Conservation (phyloP, 2,113 vertebrate species). For the Malurus cyaneus region DNA sequence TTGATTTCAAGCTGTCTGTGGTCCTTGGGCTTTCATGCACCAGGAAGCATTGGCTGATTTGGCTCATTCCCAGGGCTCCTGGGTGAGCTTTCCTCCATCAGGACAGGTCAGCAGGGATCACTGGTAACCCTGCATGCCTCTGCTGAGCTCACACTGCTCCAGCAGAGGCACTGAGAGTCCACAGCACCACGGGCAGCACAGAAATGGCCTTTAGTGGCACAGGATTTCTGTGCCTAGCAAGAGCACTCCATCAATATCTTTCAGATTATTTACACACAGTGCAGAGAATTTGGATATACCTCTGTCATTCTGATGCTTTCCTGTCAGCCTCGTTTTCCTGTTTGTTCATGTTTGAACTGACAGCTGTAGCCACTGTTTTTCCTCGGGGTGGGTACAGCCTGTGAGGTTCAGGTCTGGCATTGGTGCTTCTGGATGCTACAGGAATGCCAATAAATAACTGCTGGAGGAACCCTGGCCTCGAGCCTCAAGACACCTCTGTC, state of each 20-base stretch:
- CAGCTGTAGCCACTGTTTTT: not conserved
- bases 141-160: not conserved
- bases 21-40: not conserved
- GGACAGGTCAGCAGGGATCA: not conserved
- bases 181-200: not conserved
- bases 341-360: not conserved
- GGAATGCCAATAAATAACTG: not conserved
- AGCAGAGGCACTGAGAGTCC: accelerated
- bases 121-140: accelerated
- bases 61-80: not conserved
- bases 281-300: not conserved
- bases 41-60: not conserved
- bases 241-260: not conserved
- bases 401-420: not conserved
- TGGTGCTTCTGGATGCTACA: not conserved
- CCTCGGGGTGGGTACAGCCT: not conserved
- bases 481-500: not conserved
- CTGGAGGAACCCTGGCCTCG: not conserved
- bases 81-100: not conserved
- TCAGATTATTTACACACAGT: not conserved
- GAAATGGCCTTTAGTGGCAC: not conserved
- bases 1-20: not conserved
- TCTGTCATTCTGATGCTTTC: not conserved
- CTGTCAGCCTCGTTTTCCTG: not conserved
- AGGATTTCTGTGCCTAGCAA: not conserved